Evolutionary conservation across 2,797 vertebrate species (phyloP).

Genomic region (Dendrocincla tyrannina): DNA sequence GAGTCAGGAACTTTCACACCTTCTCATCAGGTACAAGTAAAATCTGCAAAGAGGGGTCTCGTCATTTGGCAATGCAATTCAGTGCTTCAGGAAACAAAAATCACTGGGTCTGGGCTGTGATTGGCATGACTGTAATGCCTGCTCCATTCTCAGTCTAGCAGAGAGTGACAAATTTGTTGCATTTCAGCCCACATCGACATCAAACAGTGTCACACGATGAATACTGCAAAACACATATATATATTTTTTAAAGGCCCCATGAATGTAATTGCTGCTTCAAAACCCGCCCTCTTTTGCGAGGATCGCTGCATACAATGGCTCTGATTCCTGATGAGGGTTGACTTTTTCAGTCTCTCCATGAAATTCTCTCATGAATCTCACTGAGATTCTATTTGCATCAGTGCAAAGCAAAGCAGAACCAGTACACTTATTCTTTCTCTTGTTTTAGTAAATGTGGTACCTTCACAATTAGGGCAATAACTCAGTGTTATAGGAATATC

Average conservation of each 20-base stretch:
- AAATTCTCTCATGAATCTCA: background rate
- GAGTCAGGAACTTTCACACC: background rate
- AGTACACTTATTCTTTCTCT: background rate
- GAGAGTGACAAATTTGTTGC: slow-evolving; percentile 38
- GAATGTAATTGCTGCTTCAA: slow-evolving; percentile 14
- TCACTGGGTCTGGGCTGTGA: background rate
- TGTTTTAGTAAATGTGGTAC: background rate
- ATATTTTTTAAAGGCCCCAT: background rate
- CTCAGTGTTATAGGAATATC: background rate
- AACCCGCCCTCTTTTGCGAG: background rate
- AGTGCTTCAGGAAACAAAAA: slow-evolving; percentile 1
- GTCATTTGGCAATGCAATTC: background rate
- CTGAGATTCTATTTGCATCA: background rate
- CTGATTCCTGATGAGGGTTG: background rate
- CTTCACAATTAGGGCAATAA: background rate
- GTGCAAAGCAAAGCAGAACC: background rate
- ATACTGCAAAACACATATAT: slow-evolving; percentile 2
- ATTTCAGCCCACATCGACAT: slow-evolving; percentile 19
- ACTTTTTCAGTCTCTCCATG: background rate
- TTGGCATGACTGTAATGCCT: slow-evolving; percentile 9
- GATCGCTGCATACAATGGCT: background rate
- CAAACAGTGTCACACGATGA: slow-evolving; percentile 28
- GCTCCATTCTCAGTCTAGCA: slow-evolving; percentile 28
- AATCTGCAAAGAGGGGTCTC: background rate
- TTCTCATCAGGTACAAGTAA: slow-evolving; percentile 23